Conservation (phyloP, 2,797 vertebrate genomes). For the Syndactyla subalaris region DNA sequence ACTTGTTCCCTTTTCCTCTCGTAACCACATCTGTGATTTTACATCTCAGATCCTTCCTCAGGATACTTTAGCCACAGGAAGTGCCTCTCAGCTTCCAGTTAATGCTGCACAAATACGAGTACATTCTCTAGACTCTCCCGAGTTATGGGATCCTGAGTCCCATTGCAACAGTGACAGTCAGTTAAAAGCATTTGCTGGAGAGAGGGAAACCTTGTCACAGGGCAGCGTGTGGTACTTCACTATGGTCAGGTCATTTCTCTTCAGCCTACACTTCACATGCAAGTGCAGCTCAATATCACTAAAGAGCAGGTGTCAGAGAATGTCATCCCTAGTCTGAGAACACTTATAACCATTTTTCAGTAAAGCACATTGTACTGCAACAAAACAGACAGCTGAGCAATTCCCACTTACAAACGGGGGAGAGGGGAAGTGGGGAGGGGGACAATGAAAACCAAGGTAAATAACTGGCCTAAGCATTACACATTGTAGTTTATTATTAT, state of each 20-base stretch:
- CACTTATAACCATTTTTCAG: neutral
- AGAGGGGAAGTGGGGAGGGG: neutral
- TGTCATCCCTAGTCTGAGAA: neutral
- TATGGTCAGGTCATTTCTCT: neutral
- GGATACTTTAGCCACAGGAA: neutral
- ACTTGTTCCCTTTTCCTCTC: neutral
- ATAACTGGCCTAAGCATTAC: neutral
- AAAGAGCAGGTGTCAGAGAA: neutral
- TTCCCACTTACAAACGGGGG: neutral
- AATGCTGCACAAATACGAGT: neutral
- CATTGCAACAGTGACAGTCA: neutral
- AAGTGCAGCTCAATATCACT: neutral
- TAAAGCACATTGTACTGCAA: neutral
- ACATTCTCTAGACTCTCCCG: neutral
- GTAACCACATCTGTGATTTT: neutral
- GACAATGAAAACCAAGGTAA: neutral
- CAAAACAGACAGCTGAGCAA: neutral
- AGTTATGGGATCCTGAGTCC: neutral
- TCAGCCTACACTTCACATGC: neutral
- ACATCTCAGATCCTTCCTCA: neutral
- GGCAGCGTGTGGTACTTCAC: neutral
- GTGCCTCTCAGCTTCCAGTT: neutral
- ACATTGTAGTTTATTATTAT: neutral
- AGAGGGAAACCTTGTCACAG: rapidly evolving
- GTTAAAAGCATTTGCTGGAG: neutral